Conservation (phyloP, 2,888 invertebrate species). For the Sesamia inferens region DNA sequence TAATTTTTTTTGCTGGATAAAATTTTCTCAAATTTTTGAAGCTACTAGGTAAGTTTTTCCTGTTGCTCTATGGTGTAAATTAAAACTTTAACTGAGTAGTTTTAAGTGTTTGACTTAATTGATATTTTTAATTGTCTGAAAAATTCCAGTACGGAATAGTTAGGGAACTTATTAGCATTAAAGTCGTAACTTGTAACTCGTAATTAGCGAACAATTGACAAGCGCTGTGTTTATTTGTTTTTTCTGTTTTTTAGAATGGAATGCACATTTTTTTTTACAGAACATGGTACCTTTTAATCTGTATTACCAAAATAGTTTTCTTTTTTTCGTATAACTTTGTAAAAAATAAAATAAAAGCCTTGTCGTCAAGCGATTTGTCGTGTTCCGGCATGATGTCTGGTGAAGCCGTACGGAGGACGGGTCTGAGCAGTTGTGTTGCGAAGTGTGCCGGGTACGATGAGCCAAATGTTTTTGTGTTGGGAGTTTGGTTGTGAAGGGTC, state of each 20-base stretch:
- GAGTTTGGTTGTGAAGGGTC: too few species aligned
- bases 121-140: not conserved
- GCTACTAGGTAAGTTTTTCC: conserved; percentile 23
- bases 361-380: too few species aligned
- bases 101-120: not conserved
- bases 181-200: not conserved
- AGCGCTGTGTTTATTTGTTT: not conserved
- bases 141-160: too few species aligned
- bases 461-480: too few species aligned
- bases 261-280: not conserved
- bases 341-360: too few species aligned
- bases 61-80: too few species aligned
- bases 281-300: not conserved
- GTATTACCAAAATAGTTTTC: not conserved
- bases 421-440: too few species aligned
- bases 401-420: too few species aligned
- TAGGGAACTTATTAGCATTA: not conserved
- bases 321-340: not conserved
- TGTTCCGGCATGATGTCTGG: too few species aligned
- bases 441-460: too few species aligned
- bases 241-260: not conserved
- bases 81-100: not conserved
- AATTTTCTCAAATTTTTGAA: conserved; percentile 3
- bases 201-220: not conserved
- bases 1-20: conserved; percentile 16